These are phyloP conservation scores for Arrhopalites spinosus DNA, from an alignment of 2,888 invertebrate species.

Conservation along the genomic window DNA sequence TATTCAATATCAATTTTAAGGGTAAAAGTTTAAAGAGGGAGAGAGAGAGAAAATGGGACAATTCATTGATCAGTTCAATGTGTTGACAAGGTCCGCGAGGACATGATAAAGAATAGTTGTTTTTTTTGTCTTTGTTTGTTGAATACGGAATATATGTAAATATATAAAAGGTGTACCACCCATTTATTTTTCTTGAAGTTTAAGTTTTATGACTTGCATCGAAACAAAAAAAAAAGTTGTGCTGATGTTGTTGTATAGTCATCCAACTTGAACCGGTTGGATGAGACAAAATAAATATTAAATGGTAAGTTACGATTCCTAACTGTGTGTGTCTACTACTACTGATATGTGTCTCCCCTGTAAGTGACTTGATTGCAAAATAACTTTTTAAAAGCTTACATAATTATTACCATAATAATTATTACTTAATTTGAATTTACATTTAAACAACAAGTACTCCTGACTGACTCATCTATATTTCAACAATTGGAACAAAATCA, in stretches of 20 bases:
- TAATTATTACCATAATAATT: not conserved
- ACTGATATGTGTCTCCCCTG: not conserved
- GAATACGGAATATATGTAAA: not conserved
- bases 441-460: not conserved
- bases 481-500: too few relatives aligned
- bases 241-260: not conserved
- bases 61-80: too few relatives aligned
- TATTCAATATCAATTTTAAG: too few relatives aligned
- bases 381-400: too few relatives aligned
- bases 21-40: too few relatives aligned
- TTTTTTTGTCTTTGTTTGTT: too few relatives aligned
- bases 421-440: not conserved
- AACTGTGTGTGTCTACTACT: too few relatives aligned
- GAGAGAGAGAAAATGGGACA: too few relatives aligned
- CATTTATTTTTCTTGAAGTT: not conserved
- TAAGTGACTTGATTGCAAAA: not conserved
- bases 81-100: too few relatives aligned
- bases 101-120: too few relatives aligned
- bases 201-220: not conserved
- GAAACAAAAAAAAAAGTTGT: not conserved
- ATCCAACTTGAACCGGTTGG: slow-evolving; percentile 13
- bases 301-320: too few relatives aligned
- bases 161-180: not conserved
- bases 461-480: too few relatives aligned
- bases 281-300: slow-evolving; percentile 9